Evolutionary conservation across 2,888 invertebrate species (phyloP), one percentile per base, ranked within the genome.

Genomic region (Drosophila helvetica): DNA sequence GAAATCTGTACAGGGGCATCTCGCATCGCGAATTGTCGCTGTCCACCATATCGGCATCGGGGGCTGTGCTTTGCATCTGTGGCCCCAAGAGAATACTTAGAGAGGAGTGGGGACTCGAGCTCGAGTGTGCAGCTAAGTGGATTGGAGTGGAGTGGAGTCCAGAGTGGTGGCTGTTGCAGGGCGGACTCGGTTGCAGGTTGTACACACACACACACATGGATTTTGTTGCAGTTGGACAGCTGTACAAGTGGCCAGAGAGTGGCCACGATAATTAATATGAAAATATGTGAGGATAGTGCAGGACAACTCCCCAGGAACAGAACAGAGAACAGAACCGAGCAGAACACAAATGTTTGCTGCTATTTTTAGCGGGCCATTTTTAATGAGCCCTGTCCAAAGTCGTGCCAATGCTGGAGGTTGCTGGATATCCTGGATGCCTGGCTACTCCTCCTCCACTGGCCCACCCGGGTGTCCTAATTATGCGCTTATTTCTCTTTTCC

Each of bases 221-320:
- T 38, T 53, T 38, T 19, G 52, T n/a, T 18, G 25, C 61, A 62
- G 66, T 45, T 48, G 64, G 80, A 77, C 80, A 85, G 82, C 79
- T 77, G 83, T 73, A 86, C 78, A 82, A 82, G 77, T 64, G 51
- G 74, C 69, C 60, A 72, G 88, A 88, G 38, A 38, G 38, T 38
- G 30, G 74, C 69, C 60, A 65, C 74, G 88, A 88, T 85, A 85
- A 88, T 85, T 88, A 85, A 85, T 85, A 85, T 85, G 81, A 88
- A 88, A 85, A 85, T 85, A 88, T 88, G 79, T 88, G 80, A 53
- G 54, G 74, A 74, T 65, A 65, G 50, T 55, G 61, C 55, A 52
- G 75, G 56, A 50, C 52, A 38, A 38, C 38, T 38, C 38, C 38
- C 38, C 38, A 38, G 38, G 38, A 38, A 38, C 38, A 38, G 38